Evolutionary conservation across 92 coral and sea anemone genomes (phyloP).

Genomic region (Phenganax subtilis): DNA sequence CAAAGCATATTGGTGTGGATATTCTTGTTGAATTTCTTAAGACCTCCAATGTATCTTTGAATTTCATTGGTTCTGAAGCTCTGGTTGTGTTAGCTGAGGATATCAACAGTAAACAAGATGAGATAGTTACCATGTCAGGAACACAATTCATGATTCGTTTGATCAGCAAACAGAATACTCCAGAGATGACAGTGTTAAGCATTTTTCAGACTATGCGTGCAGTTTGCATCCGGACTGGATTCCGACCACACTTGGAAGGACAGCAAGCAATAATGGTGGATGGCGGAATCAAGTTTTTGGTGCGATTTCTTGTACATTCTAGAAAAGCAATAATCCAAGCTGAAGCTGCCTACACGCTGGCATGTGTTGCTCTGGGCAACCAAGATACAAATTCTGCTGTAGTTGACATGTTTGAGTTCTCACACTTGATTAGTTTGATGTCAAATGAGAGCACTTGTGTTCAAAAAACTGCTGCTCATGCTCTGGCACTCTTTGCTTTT

Average conservation of each 20-base stretch:
- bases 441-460: conserved; percentile 70
- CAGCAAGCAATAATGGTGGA: conserved; percentile 66
- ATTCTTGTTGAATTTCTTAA: conserved; percentile 74
- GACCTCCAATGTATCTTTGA: conserved; percentile 69
- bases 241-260: conserved; percentile 74
- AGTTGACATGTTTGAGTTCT: conserved; percentile 62
- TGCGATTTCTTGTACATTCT: conserved; percentile 76
- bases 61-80: conserved; percentile 91
- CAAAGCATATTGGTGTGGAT: conserved; percentile 78
- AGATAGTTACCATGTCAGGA: conserved; percentile 75
- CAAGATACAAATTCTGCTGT: conserved; percentile 68
- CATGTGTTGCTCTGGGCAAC: conserved; percentile 88
- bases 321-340: conserved; percentile 75
- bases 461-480: conserved; percentile 74
- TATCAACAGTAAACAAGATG: conserved; percentile 78
- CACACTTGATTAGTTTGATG: conserved; percentile 66
- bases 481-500: conserved; percentile 81
- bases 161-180: conserved; percentile 66
- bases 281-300: conserved; percentile 71
- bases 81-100: conserved; percentile 83
- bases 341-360: conserved; percentile 85
- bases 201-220: conserved; percentile 80
- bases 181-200: conserved; percentile 69
- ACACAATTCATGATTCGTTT: conserved; percentile 88
- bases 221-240: conserved; percentile 71